phyloP scores from a whole-genome alignment of 2,888 invertebrate species.

The Lepidochitona cinerea region DNA sequence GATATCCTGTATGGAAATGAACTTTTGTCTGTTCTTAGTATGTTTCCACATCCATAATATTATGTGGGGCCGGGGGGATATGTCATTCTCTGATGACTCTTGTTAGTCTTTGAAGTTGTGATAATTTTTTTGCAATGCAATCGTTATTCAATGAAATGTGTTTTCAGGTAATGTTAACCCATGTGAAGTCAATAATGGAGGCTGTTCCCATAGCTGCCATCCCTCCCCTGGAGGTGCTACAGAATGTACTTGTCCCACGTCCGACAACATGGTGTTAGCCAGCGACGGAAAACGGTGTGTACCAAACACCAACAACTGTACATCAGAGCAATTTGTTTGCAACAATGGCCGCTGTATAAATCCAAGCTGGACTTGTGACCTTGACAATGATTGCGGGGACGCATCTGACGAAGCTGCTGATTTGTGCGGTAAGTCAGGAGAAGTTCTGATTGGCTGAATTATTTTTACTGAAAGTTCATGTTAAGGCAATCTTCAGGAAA shows the following conservation, averaged over 20 bases:
- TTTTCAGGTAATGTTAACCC: conserved; percentile 53
- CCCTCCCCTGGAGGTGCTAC: conserved; percentile 85
- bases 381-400: conserved; percentile 75
- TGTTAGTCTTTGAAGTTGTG: too few species aligned
- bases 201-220: conserved; percentile 95
- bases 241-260: conserved; percentile 87
- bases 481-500: too few species aligned
- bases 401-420: conserved; percentile 60
- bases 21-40: too few species aligned
- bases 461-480: too few species aligned
- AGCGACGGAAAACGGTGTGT: conserved; percentile 97
- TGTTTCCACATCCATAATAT: too few species aligned
- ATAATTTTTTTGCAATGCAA: too few species aligned
- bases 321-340: conserved; percentile 84
- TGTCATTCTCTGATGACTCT: too few species aligned
- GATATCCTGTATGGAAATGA: too few species aligned
- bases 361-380: conserved; percentile 95
- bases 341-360: conserved; percentile 94
- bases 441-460: too few species aligned
- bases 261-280: conserved; percentile 81
- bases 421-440: conserved; percentile 64
- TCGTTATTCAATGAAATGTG: too few species aligned
- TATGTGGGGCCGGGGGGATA: too few species aligned
- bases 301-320: conserved; percentile 74
- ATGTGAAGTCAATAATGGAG: conserved; percentile 90